Conservation (phyloP, 2,113 vertebrate genomes). For the Otis tarda region DNA sequence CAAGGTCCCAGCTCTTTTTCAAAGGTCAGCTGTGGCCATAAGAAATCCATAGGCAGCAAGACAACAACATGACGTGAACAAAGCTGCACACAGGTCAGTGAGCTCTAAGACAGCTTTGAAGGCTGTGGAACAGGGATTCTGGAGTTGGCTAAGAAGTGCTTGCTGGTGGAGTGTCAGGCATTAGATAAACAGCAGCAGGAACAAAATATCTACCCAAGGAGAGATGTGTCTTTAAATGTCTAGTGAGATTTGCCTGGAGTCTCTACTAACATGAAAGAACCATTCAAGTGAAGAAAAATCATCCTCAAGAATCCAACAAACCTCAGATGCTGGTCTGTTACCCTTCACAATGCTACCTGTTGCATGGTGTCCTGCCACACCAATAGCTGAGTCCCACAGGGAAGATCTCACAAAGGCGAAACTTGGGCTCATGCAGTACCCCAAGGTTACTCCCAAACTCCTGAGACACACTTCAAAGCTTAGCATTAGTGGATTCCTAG, state of each 20-base stretch:
- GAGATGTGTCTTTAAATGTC: not conserved
- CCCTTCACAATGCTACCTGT: not conserved
- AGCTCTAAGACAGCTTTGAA: not conserved
- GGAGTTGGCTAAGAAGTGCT: not conserved
- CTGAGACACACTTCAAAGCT: not conserved
- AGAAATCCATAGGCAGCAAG: not conserved
- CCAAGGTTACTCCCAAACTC: not conserved
- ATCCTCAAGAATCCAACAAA: not conserved
- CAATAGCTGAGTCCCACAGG: not conserved
- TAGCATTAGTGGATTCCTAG: not conserved
- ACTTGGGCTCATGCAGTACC: not conserved
- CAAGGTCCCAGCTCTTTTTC: not conserved
- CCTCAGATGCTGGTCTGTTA: not conserved
- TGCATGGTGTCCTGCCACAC: not conserved
- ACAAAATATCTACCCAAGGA: not conserved
- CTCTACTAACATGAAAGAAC: not conserved
- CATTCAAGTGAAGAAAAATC: not conserved
- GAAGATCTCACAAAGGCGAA: not conserved
- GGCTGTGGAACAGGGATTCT: not conserved
- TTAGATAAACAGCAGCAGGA: not conserved
- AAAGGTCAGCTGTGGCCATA: not conserved
- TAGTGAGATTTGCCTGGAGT: not conserved
- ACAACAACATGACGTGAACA: fast-evolving
- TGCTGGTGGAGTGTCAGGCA: not conserved
- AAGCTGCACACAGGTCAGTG: not conserved